Evolutionary conservation across 2,113 vertebrate genomes (phyloP).

Genomic region (Probosciger aterrimus): DNA sequence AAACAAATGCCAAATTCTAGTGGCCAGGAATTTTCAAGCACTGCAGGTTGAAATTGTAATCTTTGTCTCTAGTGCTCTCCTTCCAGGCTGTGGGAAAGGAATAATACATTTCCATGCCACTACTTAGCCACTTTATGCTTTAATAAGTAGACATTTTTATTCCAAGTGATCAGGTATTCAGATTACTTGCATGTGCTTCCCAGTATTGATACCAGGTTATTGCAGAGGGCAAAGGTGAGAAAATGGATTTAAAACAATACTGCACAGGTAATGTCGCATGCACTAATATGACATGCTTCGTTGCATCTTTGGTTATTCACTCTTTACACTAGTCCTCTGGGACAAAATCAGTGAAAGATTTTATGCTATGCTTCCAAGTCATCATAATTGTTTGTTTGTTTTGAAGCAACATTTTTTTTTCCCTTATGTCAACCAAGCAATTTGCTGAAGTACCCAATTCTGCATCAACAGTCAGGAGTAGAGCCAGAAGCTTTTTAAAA

Average conservation of each 20-base stretch:
- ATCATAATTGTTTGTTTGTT: conserved; percentile 62
- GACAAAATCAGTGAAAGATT: conserved; percentile 67
- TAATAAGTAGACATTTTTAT: not conserved
- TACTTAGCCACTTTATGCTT: not conserved
- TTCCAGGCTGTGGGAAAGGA: not conserved
- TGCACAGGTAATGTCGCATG: conserved; percentile 52
- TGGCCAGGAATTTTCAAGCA: not conserved
- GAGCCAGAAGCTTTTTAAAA: conserved; percentile 42
- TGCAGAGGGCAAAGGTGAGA: conserved; percentile 27
- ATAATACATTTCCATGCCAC: not conserved
- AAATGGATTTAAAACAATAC: conserved; percentile 46
- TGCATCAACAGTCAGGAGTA: not conserved
- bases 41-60: not conserved
- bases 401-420: conserved; percentile 29
- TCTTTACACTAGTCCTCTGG: conserved; percentile 53
- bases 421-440: conserved; percentile 16
- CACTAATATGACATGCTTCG: conserved; percentile 17
- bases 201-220: not conserved
- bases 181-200: not conserved
- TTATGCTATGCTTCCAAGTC: conserved; percentile 61
- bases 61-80: not conserved
- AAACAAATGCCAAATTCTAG: conserved; percentile 10
- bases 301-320: conserved; percentile 49
- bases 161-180: not conserved
- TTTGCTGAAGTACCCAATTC: conserved; percentile 53